Evolutionary conservation across 2,113 vertebrate species (phyloP).

Genomic region (Syngnathus floridae): DNA sequence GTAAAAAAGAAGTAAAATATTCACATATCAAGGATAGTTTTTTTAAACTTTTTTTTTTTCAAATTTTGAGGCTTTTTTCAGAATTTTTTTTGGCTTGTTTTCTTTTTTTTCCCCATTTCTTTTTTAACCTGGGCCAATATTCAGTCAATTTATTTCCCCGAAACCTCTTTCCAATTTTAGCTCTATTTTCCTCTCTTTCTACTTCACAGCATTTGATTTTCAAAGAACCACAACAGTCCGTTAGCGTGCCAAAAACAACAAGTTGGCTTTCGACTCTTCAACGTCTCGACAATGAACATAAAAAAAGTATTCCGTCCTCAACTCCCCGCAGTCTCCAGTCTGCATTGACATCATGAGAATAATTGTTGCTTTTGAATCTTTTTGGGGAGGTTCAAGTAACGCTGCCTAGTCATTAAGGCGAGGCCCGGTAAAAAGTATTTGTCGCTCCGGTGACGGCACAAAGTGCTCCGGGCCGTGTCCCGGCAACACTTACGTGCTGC

Average conservation of each 20-base stretch:
- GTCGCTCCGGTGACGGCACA: constrained; percentile 3
- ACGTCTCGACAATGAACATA: not conserved
- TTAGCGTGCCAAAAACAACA: not conserved
- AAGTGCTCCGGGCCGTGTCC: not conserved
- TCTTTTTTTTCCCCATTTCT: no score
- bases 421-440: not conserved
- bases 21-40: not conserved
- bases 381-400: not conserved
- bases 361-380: not conserved
- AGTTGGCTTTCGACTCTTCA: no score
- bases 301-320: not conserved
- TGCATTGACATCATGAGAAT: not conserved
- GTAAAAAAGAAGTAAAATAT: not conserved
- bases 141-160: no score
- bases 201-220: not conserved
- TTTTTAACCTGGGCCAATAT: no score
- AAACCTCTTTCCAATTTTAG: not conserved
- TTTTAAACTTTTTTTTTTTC: no score
- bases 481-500: constrained; percentile 16
- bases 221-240: not conserved
- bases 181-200: not conserved
- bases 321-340: not conserved
- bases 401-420: not conserved
- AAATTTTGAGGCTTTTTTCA: no score
- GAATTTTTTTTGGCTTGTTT: no score